Base-by-base conservation (phyloP, 2,797 vertebrate genomes). In the Basileuterus tristriatus region DNA sequence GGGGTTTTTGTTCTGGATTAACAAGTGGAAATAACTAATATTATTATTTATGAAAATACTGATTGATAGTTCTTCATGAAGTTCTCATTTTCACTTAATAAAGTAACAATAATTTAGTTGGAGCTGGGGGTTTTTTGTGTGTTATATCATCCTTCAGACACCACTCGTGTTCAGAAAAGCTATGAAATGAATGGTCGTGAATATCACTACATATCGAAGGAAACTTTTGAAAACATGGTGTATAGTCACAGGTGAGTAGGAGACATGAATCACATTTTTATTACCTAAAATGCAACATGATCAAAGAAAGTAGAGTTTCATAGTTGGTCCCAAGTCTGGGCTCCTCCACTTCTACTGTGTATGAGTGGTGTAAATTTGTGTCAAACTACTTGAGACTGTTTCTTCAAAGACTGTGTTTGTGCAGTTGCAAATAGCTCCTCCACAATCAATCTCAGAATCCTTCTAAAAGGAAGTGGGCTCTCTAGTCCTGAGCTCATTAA, bases 181-280 rank as follows among this genome's bases (percentile, higher is more conserved):
- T 98, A 99, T 41, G 99, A 99, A 98, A 98, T 99, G 88, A 97
- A 98, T 17, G 99, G 99, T 23, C 98, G 98, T 95, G 99, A 99
- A 78, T 99, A 99, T 97, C 97, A 99, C 93, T 99, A 99, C 34
- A 97, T 98, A 94, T 98, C 98, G 44, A 98, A 98, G 65, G 99
- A 99, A 96, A 97, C 98, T 62, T 99, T 99, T 94, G 98, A 99
- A 98, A 98, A 97, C 93, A 99, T 99, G 98, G 96, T 99, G 19
- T 98, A 98, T 32, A 98, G 98, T 94, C 98, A 99, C 97, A 99
- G 98, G 99, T 99, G 96, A 95, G 50, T 30, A 63, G 70, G 32
- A 89, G 20, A 32, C 39, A 81, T 37, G 6, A 74, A 81, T 89
- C 59, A 52, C 22, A 30, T 14, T 90, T 92, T 41, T 49, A 9